Conservation (phyloP, 2,888 invertebrate species). For the Cenopis cana region DNA sequence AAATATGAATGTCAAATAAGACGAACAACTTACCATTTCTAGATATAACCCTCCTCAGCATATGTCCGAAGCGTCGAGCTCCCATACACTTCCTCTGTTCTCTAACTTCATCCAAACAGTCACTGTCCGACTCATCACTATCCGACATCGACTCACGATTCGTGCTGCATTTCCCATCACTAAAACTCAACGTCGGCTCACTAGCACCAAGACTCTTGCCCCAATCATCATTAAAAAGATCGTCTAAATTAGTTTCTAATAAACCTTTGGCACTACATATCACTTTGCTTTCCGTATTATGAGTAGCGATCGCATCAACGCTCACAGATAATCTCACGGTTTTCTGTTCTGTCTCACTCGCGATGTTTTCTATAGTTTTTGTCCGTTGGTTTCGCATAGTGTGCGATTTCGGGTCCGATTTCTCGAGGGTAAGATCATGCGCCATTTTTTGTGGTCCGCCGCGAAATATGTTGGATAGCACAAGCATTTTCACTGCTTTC, state of each 20-base stretch:
- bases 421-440: conserved; percentile 55
- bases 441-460: conserved; percentile 69
- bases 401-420: conserved; percentile 57
- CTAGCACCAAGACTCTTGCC: conserved; percentile 78
- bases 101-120: conserved; percentile 74
- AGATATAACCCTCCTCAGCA: conserved; percentile 78
- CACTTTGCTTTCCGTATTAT: conserved; percentile 76
- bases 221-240: conserved; percentile 74
- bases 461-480: conserved; percentile 80
- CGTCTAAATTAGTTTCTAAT: conserved; percentile 83
- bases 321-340: conserved; percentile 69
- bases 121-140: conserved; percentile 66
- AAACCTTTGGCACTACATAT: conserved; percentile 84
- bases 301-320: conserved; percentile 73
- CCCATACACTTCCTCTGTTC: conserved; percentile 79
- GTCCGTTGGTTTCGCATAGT: conserved; percentile 73
- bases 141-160: conserved; percentile 75
- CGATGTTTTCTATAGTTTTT: conserved; percentile 70
- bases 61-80: conserved; percentile 76
- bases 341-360: conserved; percentile 61
- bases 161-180: conserved; percentile 59
- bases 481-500: conserved; percentile 82
- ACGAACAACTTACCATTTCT: conserved; percentile 73
- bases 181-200: conserved; percentile 74
- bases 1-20: no score